Conservation (phyloP, 2,888 invertebrate genomes). For the Cheilosia urbana region DNA sequence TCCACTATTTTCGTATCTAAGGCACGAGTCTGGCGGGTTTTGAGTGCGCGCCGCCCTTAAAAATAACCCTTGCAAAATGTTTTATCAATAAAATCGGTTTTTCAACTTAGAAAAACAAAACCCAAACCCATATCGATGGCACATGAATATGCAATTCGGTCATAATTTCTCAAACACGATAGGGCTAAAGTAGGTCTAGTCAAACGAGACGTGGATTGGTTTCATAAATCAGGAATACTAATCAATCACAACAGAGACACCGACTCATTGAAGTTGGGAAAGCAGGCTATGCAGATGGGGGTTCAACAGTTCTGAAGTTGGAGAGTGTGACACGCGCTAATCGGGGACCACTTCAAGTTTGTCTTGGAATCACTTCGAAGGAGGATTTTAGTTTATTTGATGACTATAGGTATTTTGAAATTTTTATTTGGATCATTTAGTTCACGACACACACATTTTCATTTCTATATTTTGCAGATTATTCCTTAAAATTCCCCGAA, state of each 20-base stretch:
- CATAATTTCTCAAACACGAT: conserved; percentile 44
- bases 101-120: conserved; percentile 23
- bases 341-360: too few relatives aligned
- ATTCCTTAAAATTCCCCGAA: too few relatives aligned
- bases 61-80: conserved; percentile 35
- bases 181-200: conserved; percentile 6
- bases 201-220: conserved; percentile 15
- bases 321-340: background rate
- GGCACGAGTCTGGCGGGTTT: conserved; percentile 14
- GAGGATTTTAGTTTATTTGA: too few relatives aligned
- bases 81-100: conserved; percentile 58
- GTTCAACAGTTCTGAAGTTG: background rate
- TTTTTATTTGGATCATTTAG: too few relatives aligned
- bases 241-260: conserved; percentile 21
- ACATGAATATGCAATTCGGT: conserved; percentile 44
- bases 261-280: conserved; percentile 21
- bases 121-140: conserved; percentile 20
- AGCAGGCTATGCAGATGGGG: conserved; percentile 13
- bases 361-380: too few relatives aligned
- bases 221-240: conserved; percentile 15
- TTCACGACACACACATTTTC: too few relatives aligned
- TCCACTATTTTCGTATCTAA: conserved; percentile 25
- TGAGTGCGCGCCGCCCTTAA: conserved; percentile 12
- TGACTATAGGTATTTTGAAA: too few relatives aligned
- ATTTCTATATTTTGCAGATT: too few relatives aligned